Conservation (phyloP, 2,888 invertebrate genomes). For the Hypolimnas misippus region DNA sequence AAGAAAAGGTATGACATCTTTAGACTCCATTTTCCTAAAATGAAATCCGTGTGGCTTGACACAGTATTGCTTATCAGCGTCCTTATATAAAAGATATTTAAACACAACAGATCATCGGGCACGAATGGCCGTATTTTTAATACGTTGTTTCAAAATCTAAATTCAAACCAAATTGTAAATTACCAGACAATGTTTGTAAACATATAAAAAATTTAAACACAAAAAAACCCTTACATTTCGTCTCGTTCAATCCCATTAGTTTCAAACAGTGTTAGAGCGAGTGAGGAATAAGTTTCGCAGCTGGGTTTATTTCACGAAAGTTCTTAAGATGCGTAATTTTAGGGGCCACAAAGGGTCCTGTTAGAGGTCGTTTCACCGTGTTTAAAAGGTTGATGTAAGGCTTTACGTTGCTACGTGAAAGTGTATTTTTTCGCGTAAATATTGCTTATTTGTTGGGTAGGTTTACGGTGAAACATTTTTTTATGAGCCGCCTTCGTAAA, state of each 20-base stretch:
- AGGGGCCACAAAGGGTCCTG: conserved; percentile 47
- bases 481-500: conserved; percentile 45
- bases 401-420: conserved; percentile 44
- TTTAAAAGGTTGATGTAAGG: conserved; percentile 52
- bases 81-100: too few relatives aligned
- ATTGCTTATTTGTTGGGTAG: conserved; percentile 49
- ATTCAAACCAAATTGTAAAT: too few relatives aligned
- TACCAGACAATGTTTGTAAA: neutral
- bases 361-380: conserved; percentile 47
- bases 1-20: too few relatives aligned
- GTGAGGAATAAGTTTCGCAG: conserved; percentile 7
- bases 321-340: conserved; percentile 40
- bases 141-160: too few relatives aligned
- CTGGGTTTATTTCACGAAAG: conserved; percentile 29
- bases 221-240: neutral
- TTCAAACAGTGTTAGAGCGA: conserved; percentile 20
- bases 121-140: too few relatives aligned
- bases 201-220: neutral
- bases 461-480: conserved; percentile 44
- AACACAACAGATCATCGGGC: too few relatives aligned
- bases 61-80: too few relatives aligned
- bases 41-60: too few relatives aligned
- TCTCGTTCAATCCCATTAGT: conserved; percentile 21
- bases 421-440: conserved; percentile 47
- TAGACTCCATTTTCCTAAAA: too few relatives aligned